Conservation (phyloP, 2,888 invertebrate species). For the Mycalesis mineus region DNA sequence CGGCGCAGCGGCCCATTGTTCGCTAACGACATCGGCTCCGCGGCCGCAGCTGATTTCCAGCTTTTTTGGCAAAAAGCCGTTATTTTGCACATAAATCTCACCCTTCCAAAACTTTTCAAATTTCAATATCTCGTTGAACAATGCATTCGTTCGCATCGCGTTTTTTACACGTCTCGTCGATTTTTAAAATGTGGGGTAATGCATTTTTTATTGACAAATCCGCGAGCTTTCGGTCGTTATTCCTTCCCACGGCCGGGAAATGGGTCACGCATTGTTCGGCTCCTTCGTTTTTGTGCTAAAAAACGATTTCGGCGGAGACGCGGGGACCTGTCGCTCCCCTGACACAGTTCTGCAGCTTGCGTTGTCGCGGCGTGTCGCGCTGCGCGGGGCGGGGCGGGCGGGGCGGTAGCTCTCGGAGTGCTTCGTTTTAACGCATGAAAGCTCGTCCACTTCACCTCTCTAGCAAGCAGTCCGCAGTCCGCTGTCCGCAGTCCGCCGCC, state of each 20-base stretch:
- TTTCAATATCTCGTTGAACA: slow-evolving; percentile 57
- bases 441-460: slow-evolving; percentile 49
- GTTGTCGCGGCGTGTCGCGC: slow-evolving; percentile 32
- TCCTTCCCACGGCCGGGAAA: slow-evolving; percentile 77
- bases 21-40: slow-evolving; percentile 24
- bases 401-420: slow-evolving; percentile 49
- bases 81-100: slow-evolving; percentile 75
- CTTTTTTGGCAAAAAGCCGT: slow-evolving; percentile 70
- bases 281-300: slow-evolving; percentile 70
- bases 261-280: slow-evolving; percentile 74
- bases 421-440: slow-evolving; percentile 77
- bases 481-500: slow-evolving; percentile 21
- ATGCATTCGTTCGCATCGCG: slow-evolving; percentile 47
- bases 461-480: slow-evolving; percentile 12
- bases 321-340: slow-evolving; percentile 60
- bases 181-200: slow-evolving; percentile 76
- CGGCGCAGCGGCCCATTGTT: slow-evolving; percentile 24
- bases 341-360: slow-evolving; percentile 76
- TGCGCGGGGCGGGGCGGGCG: slow-evolving; percentile 26
- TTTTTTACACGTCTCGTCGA: slow-evolving; percentile 51
- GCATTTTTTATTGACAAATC: slow-evolving; percentile 71
- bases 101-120: slow-evolving; percentile 57
- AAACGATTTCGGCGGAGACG: slow-evolving; percentile 64
- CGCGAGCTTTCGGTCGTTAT: slow-evolving; percentile 62
- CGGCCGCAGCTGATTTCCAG: slow-evolving; percentile 60